phyloP scores from a whole-genome alignment of 2,888 invertebrate species.

The Cantharis rustica region DNA sequence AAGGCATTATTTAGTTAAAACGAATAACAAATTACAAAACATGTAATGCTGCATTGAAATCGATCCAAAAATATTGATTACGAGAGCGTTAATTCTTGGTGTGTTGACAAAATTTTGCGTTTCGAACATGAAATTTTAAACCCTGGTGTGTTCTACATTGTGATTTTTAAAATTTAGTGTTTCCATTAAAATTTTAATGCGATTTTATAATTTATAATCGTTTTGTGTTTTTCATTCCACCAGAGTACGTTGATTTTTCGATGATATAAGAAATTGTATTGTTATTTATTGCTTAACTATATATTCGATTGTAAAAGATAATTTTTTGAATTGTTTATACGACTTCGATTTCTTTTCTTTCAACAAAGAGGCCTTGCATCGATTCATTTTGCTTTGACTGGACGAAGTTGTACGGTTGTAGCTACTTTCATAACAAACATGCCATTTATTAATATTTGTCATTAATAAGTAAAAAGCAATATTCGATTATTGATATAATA shows the following conservation, averaged over 20 bases:
- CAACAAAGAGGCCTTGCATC: background rate
- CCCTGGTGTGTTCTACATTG: constrained; percentile 52
- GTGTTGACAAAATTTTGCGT: constrained; percentile 30
- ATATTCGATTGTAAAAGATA: background rate
- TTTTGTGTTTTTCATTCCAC: background rate
- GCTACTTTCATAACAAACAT: background rate
- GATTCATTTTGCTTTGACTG: background rate
- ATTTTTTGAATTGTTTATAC: background rate
- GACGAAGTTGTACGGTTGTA: background rate
- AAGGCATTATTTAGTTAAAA: background rate
- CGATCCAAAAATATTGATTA: constrained; percentile 52
- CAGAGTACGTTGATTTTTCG: background rate
- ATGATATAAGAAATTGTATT: background rate
- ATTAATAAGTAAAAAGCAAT: constrained; percentile 39
- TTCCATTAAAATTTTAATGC: constrained; percentile 21
- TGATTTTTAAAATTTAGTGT: constrained; percentile 47
- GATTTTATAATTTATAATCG: background rate
- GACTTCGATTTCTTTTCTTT: background rate
- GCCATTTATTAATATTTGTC: background rate
- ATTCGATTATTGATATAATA: constrained; percentile 37
- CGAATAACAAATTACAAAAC: background rate
- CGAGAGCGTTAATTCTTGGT: constrained; percentile 32
- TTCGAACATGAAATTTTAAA: constrained; percentile 33
- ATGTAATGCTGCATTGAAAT: constrained; percentile 34
- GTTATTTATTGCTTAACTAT: background rate